Evolutionary conservation across 1,140 invertebrate species (phyloP).

Genomic region (Gonatopus flavifemur): DNA sequence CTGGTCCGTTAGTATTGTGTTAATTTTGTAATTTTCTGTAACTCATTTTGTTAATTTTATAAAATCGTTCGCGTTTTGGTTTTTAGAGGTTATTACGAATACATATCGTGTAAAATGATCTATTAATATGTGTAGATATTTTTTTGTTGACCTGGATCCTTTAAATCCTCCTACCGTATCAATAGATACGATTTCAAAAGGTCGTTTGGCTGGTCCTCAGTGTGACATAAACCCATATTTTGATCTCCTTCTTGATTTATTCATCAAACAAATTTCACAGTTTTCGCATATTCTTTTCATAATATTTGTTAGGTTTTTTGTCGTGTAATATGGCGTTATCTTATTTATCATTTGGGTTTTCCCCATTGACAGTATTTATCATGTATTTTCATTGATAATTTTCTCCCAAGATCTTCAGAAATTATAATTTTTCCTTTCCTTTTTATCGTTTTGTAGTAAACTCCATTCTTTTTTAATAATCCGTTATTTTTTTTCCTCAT

Average conservation of each 20-base stretch:
- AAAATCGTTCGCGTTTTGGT: neutral
- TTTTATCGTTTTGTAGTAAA: no score
- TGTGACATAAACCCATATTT: neutral
- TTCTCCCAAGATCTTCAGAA: no score
- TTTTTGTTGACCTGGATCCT: no score
- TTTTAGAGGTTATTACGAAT: neutral
- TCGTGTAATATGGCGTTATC: neutral
- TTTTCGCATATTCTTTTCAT: no score
- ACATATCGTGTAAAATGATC: neutral
- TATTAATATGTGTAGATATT: no score
- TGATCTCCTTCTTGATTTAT: neutral
- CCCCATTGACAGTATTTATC: slow-evolving; percentile 12
- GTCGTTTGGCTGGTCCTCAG: no score
- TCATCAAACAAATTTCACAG: no score
- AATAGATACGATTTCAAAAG: no score
- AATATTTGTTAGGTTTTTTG: neutral
- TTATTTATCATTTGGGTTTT: neutral
- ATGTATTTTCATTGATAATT: no score
- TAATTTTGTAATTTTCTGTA: neutral
- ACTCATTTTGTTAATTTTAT: neutral
- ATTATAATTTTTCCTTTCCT: slow-evolving; percentile 3
- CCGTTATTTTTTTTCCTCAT: slow-evolving; percentile 19
- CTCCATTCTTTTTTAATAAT: neutral
- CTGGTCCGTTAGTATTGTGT: neutral
- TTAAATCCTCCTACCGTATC: no score